phyloP scores from a whole-genome alignment of 1,140 invertebrate genomes.

The Drosophila ambigua region DNA sequence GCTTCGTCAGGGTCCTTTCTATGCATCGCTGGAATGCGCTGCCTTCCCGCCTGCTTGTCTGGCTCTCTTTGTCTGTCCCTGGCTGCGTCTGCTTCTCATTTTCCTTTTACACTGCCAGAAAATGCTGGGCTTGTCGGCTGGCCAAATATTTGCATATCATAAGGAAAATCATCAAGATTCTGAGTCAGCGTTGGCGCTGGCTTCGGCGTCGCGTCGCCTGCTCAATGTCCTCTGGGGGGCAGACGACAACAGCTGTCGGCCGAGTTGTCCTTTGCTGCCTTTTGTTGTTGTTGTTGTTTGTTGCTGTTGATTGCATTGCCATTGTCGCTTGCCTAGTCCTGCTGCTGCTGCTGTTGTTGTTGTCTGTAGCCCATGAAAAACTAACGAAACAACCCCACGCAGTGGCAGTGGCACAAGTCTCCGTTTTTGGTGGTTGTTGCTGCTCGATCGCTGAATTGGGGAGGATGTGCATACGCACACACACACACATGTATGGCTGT shows the following conservation, averaged over 20 bases:
- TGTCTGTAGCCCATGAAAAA: conserved; percentile 54
- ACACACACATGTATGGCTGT: not conserved
- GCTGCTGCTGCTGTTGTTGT: conserved; percentile 9
- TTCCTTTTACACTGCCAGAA: conserved; percentile 50
- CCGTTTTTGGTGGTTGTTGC: conserved; percentile 42
- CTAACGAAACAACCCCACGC: conserved; percentile 64
- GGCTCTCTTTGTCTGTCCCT: conserved; percentile 13
- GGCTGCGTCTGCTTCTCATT: not conserved
- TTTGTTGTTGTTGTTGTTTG: conserved; percentile 38
- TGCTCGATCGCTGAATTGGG: conserved; percentile 50
- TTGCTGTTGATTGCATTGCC: conserved; percentile 48
- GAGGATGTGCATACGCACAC: conserved; percentile 31
- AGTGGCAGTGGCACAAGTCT: not conserved
- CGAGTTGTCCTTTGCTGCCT: conserved; percentile 41
- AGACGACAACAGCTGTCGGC: conserved; percentile 62
- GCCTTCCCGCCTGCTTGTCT: conserved; percentile 6
- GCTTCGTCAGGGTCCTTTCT: conserved; percentile 24
- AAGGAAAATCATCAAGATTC: conserved; percentile 31
- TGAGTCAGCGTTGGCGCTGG: not conserved
- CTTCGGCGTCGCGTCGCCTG: conserved; percentile 3
- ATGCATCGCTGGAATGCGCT: conserved; percentile 33
- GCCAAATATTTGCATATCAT: conserved; percentile 72
- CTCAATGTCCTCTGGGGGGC: conserved; percentile 21
- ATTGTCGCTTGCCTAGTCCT: not conserved
- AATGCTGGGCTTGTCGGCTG: conserved; percentile 36